Conservation (phyloP, 2,797 vertebrate genomes). For the Pyrocephalus nanus region DNA sequence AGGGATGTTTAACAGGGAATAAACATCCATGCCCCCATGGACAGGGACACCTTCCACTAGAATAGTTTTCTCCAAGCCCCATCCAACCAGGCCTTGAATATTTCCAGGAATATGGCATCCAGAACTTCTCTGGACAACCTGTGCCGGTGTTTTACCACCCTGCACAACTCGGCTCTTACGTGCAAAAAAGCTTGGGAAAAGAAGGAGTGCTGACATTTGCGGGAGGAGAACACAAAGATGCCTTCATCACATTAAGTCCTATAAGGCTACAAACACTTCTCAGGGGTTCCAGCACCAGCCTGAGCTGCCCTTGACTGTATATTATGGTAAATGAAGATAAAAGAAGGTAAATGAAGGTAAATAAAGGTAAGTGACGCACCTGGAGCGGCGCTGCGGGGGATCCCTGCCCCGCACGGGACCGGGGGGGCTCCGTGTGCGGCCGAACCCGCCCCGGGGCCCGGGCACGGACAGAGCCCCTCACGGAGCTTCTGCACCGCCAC, state of each 20-base stretch:
- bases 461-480: slow-evolving; percentile 23
- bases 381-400: background rate
- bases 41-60: rapidly evolving
- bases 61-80: background rate
- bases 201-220: rapidly evolving
- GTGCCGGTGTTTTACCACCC: background rate
- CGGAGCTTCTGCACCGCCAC: slow-evolving; percentile 68
- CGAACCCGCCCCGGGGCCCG: background rate
- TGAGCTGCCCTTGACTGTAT: rapidly evolving
- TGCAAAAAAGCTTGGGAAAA: background rate
- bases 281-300: rapidly evolving
- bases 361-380: slow-evolving; percentile 20
- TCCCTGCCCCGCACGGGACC: background rate
- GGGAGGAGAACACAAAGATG: rapidly evolving
- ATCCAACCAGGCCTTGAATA: background rate
- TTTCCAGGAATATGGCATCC: background rate
- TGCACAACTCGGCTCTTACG: rapidly evolving
- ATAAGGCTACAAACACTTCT: rapidly evolving
- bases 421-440: background rate
- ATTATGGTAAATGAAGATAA: too few relatives aligned
- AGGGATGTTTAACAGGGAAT: background rate
- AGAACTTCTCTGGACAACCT: background rate
- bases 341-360: too few relatives aligned
- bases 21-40: background rate
- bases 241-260: too few relatives aligned